Base-by-base conservation (phyloP, 2,888 invertebrate genomes). In the Macrophya annulata region DNA sequence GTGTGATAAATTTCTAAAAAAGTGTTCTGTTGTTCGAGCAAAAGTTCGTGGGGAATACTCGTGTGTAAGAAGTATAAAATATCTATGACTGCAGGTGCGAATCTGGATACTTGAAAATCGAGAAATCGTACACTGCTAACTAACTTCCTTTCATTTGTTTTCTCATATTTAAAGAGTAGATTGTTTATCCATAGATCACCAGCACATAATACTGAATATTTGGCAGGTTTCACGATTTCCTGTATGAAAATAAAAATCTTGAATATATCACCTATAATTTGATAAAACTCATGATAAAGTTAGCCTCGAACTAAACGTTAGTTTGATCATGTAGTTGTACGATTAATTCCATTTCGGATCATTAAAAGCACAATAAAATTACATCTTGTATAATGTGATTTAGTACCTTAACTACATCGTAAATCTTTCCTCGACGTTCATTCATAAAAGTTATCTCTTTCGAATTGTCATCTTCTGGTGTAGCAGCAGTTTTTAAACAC, bases 71-170 rank as follows among this genome's bases (percentile, higher is more conserved):
- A 83, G n/a, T 68, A 48, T 21, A 68, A 31, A 51, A 83, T 43
- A 37, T 83, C 83, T 48, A 68, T 48, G 68, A 51, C 83, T 48
- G 68, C 17, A 6, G 83, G 71, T 25, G n/a, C 65, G 31, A 48
- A 83, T 83, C 83, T 71, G 65, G 68, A 31, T 6, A 65, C 83
- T 83, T 83, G 83, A 62, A 83, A 83, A 83, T 83, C 83, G 43
- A 83, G 17, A 45, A 83, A 71, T 68, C 83, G 45, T 37, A 83
- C 68, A 31, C 71, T 37, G 25, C 48, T 71, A 12, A 83, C 68
- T 31, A 45, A 10, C 68, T 43, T 68, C n/a, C 45, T 51, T 15
- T 31, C 71, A n/a, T 65, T 45, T 37, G n/a, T 48, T n/a, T 83
- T 17, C 5, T 71, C n/a, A 37, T 83, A 68, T 37, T 37, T 83